A percentile compares a stretch with the other conserved stretches of the same genome.
Evolutionary conservation across 1,140 invertebrate genomes (phyloP).

Genomic region (Drosophila pseudoananassae): DNA sequence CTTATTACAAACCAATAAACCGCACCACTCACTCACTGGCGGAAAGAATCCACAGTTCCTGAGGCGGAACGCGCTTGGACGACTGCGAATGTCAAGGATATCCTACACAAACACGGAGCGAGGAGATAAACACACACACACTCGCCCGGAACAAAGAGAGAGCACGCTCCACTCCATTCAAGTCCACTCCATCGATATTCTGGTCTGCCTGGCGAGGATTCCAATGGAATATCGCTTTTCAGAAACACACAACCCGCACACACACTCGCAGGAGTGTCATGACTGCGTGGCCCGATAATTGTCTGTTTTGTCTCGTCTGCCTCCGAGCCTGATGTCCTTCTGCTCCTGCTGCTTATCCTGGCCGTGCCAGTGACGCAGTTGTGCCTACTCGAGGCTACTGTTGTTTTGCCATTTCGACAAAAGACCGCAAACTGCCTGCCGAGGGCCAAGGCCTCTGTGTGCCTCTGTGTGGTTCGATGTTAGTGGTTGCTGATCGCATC

Average conservation of each 20-base stretch:
- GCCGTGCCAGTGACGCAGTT: slow-evolving; percentile 35
- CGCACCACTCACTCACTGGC: slow-evolving; percentile 50
- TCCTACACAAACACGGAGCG: slow-evolving; percentile 13
- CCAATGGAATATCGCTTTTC: slow-evolving; percentile 65
- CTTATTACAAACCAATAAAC: slow-evolving; percentile 82
- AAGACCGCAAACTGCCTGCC: slow-evolving; percentile 21
- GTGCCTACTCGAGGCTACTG: slow-evolving; percentile 43
- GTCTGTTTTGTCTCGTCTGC: slow-evolving; percentile 58
- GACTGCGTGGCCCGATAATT: slow-evolving; percentile 62
- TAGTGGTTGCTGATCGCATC: slow-evolving; percentile 41
- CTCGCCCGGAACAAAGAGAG: slow-evolving; percentile 32
- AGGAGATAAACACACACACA: slow-evolving; percentile 12
- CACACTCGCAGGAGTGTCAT: slow-evolving; percentile 45
- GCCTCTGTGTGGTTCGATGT: slow-evolving; percentile 24
- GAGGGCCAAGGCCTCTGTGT: slow-evolving; percentile 6
- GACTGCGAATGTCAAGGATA: slow-evolving; percentile 57
- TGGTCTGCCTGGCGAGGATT: slow-evolving; percentile 6
- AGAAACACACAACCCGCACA: slow-evolving; percentile 38
- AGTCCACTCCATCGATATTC: slow-evolving; percentile 50
- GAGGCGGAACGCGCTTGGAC: slow-evolving; percentile 38
- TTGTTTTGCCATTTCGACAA: slow-evolving; percentile 35
- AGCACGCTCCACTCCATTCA: slow-evolving; percentile 47
- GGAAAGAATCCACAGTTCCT: slow-evolving; percentile 47
- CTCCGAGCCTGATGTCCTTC: slow-evolving; percentile 25
- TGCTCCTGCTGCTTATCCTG: slow-evolving; percentile 27